These are phyloP conservation scores for Acipenser ruthenus DNA, from an alignment of 2,797 vertebrate genomes.

Conservation along the genomic window DNA sequence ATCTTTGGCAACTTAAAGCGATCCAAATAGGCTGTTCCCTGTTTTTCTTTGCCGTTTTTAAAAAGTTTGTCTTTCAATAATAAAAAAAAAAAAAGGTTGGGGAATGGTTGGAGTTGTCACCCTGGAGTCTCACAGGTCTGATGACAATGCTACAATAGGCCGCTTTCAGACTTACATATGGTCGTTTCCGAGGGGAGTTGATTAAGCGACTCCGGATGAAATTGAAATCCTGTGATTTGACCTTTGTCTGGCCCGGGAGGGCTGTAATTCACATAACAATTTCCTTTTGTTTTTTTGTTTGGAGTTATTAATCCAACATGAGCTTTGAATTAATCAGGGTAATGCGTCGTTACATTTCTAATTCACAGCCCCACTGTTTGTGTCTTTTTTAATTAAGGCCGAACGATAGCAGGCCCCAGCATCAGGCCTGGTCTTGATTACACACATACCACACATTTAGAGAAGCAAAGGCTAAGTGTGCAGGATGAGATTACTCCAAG, in stretches of 20 bases:
- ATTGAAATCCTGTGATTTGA: conserved; percentile 80
- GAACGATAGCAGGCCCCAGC: conserved; percentile 66
- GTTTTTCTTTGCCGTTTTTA: conserved; percentile 22
- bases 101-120: conserved; percentile 52
- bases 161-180: conserved; percentile 65
- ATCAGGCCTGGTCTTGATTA: conserved; percentile 48
- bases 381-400: conserved; percentile 93
- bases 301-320: conserved; percentile 77
- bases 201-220: conserved; percentile 77
- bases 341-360: conserved; percentile 77
- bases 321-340: conserved; percentile 75
- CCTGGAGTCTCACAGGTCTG: conserved; percentile 53
- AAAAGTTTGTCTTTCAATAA: conserved; percentile 39
- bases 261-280: conserved; percentile 74
- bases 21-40: no score
- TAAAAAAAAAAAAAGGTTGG: conserved; percentile 41
- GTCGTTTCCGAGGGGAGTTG: conserved; percentile 66
- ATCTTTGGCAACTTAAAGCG: no score
- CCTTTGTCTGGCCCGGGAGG: conserved; percentile 72
- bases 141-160: conserved; percentile 58
- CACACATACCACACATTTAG: conserved; percentile 61
- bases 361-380: conserved; percentile 81
- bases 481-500: conserved; percentile 66
- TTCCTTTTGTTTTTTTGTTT: conserved; percentile 76
- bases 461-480: conserved; percentile 65